Base-by-base conservation (phyloP, 92 coral and sea anemone species). In the Epizoanthus rinbou region DNA sequence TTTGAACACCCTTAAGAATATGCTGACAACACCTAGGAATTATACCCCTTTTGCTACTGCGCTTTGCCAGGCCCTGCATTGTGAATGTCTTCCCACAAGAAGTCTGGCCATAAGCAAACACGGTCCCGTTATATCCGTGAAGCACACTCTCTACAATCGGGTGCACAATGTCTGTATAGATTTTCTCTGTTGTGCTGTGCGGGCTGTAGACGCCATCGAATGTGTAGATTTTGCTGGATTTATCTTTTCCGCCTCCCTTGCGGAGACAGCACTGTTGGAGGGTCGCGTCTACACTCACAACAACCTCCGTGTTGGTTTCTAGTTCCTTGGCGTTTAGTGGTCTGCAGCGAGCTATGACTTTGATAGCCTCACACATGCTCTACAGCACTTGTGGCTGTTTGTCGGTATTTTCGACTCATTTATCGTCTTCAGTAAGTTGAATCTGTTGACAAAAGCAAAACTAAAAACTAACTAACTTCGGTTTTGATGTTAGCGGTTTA, bases 11-110 rank as follows among this genome's bases (percentile, higher is more conserved):
- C 70, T 75, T 89, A 37, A 93, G 79, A 64, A 93, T 93, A 24
- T 93, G 91, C 68, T 89, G 89, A 57, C 94, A 93, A 39, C 98
- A 93, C 35, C 93, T 81, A 9, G 95, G 98, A 35, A 91, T 91
- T 70, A 93, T 89, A 3, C 98, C 98, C 6, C 85, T 80, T 56
- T 91, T 94, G 5, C 80, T 72, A 17, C 74, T 79, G 4, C 95
- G 91, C 60, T 76, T 80, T 21, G 85, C 66, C 21, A 85, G 72
- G 13, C 98, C 98, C 50, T 93, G 88, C 98, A 93, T 93, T 3
- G 98, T 93, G 79, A 93, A 93, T 8, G 98, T 93, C 70, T 93
- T 93, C 24, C 98, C 98, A 73, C 98, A 93, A 0, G 98, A 89
- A 18, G 98, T 93, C 75, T 93, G 98, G 17, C 98, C 98, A 82